Conservation (phyloP, 1,140 invertebrate species). For the Diprion similis region DNA sequence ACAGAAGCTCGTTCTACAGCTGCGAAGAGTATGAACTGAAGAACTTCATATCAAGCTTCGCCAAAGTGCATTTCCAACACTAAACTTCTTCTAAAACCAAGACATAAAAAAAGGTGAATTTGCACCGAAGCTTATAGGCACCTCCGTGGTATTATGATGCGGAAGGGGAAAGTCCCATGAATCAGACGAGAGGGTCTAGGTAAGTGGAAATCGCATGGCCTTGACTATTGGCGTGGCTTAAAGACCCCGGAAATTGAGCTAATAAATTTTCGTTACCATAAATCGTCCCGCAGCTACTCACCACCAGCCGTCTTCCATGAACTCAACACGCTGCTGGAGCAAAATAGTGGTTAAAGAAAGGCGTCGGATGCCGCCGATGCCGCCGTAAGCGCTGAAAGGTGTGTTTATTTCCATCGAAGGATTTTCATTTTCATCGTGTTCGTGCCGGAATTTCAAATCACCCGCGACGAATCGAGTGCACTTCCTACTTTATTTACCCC, state of each 20-base stretch:
- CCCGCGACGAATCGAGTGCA: not conserved
- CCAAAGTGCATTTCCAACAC: no score
- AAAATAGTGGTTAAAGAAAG: not conserved
- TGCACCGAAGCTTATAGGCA: no score
- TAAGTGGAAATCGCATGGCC: not conserved
- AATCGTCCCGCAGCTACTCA: not conserved
- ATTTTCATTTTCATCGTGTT: not conserved
- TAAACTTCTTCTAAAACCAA: no score
- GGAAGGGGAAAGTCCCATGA: not conserved
- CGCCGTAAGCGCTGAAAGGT: no score
- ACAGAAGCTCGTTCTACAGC: no score
- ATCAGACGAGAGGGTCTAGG: not conserved
- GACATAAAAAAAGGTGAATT: no score
- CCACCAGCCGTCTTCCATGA: no score
- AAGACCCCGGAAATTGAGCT: not conserved
- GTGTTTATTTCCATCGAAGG: not conserved
- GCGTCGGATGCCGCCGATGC: not conserved
- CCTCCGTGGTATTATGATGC: not conserved
- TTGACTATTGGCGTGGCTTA: not conserved
- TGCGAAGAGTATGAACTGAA: no score
- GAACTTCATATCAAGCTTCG: no score
- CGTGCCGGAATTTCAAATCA: not conserved
- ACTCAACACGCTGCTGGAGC: not conserved
- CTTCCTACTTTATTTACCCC: not conserved
- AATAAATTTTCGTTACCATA: constrained; percentile 6